Base-by-base conservation (phyloP, 2,113 vertebrate genomes). In the Elephas maximus region DNA sequence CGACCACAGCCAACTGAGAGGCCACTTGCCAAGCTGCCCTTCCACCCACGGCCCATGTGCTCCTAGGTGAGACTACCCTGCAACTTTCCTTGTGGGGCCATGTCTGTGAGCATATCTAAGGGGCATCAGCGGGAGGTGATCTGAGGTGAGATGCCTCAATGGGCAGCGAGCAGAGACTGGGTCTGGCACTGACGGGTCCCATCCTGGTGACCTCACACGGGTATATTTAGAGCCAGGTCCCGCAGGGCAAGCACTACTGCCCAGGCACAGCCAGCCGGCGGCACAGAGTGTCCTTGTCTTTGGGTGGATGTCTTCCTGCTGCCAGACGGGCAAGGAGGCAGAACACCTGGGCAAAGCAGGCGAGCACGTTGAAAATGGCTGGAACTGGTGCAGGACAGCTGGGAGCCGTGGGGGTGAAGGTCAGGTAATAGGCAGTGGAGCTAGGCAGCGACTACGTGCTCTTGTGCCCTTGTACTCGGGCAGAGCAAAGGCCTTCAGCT, bases 231-330 rank as follows among this genome's bases (percentile, higher is more conserved):
- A 37, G 73, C 30, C 20, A 74, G 73, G 73, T 69, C 65, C 65
- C 6, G 23, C 20, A 62, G 30, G 65, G 30, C 3, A 1, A 30
- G 28, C 26, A 30, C 28, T 15, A 26, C 28, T 15, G 12, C 65
- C n/a, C 20, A 21, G 37, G 37, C 18, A 10, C 73, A 41, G 73
- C 33, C 37, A 74, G 73, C 30, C 28, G 23, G 65, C n/a, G 24
- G 93, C 76, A 97, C 97, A 93, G 23, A 60, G 48, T 91, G 90
- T 97, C 92, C 93, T 96, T 93, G 94, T 98, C 95, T 87, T 97
- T 65, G 92, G 82, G 44, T 53, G 91, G 92, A 91, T 0, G 0
- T 57, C 53, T 8, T 95, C 83, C 84, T 67, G 73, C 76, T 84
- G 37, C 83, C 79, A 95, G 93, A 73, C 2, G 48, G 37, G 51